phyloP scores from a whole-genome alignment of 2,113 vertebrate genomes.

The Andinoacara biseriatus region DNA sequence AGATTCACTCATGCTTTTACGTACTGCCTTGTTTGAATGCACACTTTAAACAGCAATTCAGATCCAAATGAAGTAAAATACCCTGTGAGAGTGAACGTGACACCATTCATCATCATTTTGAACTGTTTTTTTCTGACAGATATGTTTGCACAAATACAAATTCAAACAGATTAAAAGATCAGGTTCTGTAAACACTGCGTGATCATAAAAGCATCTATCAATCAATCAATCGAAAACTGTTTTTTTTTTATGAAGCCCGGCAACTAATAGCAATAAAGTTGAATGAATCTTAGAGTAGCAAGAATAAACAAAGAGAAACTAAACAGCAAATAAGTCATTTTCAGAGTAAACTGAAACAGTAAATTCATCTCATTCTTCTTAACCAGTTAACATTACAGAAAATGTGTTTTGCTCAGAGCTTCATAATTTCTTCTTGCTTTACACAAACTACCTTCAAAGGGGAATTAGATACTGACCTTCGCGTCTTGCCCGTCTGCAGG shows the following conservation, averaged over 20 bases:
- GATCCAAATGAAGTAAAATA: neutral
- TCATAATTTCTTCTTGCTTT: neutral
- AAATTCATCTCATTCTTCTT: neutral
- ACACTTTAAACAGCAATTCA: neutral
- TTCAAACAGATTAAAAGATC: neutral
- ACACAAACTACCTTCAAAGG: neutral
- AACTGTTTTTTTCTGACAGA: neutral
- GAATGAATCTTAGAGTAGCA: neutral
- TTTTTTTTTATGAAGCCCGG: neutral
- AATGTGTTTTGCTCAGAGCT: neutral
- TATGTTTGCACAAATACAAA: neutral
- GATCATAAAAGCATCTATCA: neutral
- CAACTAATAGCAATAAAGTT: neutral
- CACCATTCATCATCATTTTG: rapidly evolving
- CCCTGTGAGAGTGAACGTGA: neutral
- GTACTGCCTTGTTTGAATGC: neutral
- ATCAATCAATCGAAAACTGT: neutral
- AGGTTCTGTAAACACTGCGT: neutral
- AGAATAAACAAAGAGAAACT: neutral
- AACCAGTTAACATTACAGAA: neutral
- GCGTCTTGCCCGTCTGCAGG: constrained; percentile 89
- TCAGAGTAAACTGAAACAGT: neutral
- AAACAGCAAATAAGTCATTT: neutral
- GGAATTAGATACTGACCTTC: constrained; percentile 81
- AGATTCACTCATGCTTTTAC: neutral